Evolutionary conservation across 1,140 invertebrate species (phyloP), one percentile per base, ranked within the genome.

Genomic region (Diorhabda carinulata): DNA sequence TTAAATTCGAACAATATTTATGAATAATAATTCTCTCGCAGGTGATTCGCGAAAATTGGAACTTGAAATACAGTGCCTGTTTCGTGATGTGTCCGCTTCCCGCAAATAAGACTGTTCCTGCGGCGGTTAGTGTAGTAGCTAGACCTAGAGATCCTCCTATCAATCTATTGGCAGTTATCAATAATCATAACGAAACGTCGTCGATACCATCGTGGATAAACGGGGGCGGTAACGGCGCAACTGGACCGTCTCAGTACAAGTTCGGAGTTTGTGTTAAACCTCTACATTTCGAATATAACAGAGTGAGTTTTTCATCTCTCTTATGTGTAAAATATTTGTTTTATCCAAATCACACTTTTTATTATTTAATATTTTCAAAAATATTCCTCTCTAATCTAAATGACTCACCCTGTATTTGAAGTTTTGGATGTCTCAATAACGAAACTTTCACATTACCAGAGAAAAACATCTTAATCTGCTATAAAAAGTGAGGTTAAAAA

Each of bases 241-340:
- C 6, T n/a, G 6, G 6, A 6, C n/a, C 47, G 47, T 59, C 43
- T 40, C 69, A 72, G 10, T 84, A 87, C 64, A 84, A 84, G 67
- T 88, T 98, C 42, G 94, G 90, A 3, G 88, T 97, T n/a, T 98
- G 96, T 81, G 91, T 98, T 7, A 97, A 97, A 75, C 95, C 96
- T 0, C 85, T 98, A 52, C 95, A 97, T 81, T 96, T 92, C 77
- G 87, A 91, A 71, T 98, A 96, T 81, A 91, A 95, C 78, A 86
- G 88, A 74, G 88, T 88, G 80, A 78, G 79, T 52, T 6, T n/a
- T n/a, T 52, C n/a, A n/a, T 52, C 47, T 25, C 25, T 25, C 25
- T 25, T 25, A 25, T 25, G 25, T 25, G 25, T 25, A 25, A 25
- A 25, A 25, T 25, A 25, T 1, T 25, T 25, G 25, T 25, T 25